Conservation (phyloP, 2,888 invertebrate genomes). For the Cyrtodaria siliqua region DNA sequence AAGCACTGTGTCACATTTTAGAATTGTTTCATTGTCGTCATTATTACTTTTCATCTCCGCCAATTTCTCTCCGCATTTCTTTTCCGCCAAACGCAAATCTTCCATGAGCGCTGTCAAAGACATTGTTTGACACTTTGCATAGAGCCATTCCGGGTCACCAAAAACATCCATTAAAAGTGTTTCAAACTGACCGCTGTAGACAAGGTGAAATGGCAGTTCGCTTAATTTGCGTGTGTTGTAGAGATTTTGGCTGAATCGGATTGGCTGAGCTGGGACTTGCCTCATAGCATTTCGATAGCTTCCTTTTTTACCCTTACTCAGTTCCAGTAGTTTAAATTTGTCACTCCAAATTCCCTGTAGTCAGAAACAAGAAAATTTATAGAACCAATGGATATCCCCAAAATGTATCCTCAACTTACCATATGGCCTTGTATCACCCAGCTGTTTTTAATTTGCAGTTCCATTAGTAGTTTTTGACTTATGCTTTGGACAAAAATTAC, state of each 20-base stretch:
- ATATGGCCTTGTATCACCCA: too few species aligned
- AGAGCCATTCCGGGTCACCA: slow-evolving; percentile 98
- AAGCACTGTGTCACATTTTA: slow-evolving; percentile 45
- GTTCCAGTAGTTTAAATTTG: slow-evolving; percentile 70
- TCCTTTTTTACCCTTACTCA: slow-evolving; percentile 77
- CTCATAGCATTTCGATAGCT: slow-evolving; percentile 71
- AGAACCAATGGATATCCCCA: too few species aligned
- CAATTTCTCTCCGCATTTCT: slow-evolving; percentile 18
- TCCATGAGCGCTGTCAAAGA: slow-evolving; percentile 97
- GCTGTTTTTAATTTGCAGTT: too few species aligned
- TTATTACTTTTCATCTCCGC: slow-evolving; percentile 15
- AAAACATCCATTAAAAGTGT: slow-evolving; percentile 94
- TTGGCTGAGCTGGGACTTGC: slow-evolving; percentile 74
- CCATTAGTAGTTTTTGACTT: too few species aligned
- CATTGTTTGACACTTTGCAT: slow-evolving; percentile 96
- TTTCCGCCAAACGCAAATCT: slow-evolving; percentile 89
- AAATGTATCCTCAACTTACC: too few species aligned
- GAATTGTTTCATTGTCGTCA: slow-evolving; percentile 17
- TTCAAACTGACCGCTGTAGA: slow-evolving; percentile 66
- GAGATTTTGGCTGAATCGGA: slow-evolving; percentile 47
- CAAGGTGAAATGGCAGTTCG: slow-evolving; percentile 77
- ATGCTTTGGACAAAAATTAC: too few species aligned
- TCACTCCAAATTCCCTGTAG: slow-evolving; percentile 74
- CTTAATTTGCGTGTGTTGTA: slow-evolving; percentile 74
- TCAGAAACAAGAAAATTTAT: slow-evolving; percentile 5